Conservation (phyloP, 2,888 invertebrate genomes). For the Notocelia uddmanniana region DNA sequence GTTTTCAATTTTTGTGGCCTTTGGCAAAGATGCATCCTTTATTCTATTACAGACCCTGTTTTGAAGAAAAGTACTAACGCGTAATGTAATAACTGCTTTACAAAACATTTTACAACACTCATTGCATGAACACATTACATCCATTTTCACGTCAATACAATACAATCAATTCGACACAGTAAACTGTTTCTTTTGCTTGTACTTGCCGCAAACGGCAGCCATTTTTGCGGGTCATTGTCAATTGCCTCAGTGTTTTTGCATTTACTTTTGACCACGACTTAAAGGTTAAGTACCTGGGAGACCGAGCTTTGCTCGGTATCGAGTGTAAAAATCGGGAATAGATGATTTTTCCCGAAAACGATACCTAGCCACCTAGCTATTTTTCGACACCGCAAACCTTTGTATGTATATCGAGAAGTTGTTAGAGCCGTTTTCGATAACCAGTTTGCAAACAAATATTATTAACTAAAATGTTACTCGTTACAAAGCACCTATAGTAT, state of each 20-base stretch:
- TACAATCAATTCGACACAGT: conserved; percentile 28
- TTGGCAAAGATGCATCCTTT: neutral
- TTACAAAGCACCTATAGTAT: neutral
- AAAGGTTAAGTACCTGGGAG: neutral
- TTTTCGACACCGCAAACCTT: too few relatives aligned
- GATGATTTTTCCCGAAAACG: too few relatives aligned
- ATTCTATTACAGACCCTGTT: neutral
- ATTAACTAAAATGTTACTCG: too few relatives aligned
- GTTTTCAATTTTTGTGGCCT: neutral
- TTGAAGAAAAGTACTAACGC: neutral
- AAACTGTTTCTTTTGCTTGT: neutral
- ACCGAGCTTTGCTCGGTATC: too few relatives aligned
- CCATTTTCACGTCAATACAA: conserved; percentile 4
- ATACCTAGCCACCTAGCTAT: too few relatives aligned
- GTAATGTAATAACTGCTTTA: neutral
- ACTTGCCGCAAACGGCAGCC: conserved; percentile 4
- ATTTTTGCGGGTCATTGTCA: conserved; percentile 38
- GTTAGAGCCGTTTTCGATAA: too few relatives aligned
- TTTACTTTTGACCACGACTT: neutral
- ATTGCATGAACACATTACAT: conserved; percentile 5
- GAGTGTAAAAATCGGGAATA: too few relatives aligned
- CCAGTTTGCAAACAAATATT: too few relatives aligned
- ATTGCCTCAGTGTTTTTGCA: conserved; percentile 15
- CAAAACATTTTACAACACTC: conserved; percentile 15
- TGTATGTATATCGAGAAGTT: too few relatives aligned